These are phyloP conservation scores for Glyphotaelius pellucidus DNA, from an alignment of 2,888 invertebrate genomes.

Conservation along the genomic window DNA sequence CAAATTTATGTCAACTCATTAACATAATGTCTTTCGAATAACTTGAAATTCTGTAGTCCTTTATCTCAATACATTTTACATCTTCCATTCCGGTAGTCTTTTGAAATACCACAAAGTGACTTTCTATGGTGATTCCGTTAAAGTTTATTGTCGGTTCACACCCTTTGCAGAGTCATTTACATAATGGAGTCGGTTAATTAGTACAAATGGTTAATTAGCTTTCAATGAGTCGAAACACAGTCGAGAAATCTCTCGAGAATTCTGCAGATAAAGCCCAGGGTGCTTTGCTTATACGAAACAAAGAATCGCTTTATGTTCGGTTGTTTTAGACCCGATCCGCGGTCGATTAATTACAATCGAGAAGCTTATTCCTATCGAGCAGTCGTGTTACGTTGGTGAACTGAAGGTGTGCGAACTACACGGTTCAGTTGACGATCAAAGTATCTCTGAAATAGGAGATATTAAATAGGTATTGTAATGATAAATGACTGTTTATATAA, in stretches of 20 bases:
- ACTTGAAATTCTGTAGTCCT: not conserved
- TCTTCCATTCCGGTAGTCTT: constrained; percentile 7
- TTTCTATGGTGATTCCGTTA: constrained; percentile 22
- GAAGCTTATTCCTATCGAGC: not conserved
- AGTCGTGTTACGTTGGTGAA: not conserved
- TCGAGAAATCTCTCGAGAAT: constrained; percentile 27
- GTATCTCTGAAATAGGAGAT: not conserved
- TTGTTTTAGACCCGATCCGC: not conserved
- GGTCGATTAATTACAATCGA: not conserved
- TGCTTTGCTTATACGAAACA: not conserved
- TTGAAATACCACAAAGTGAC: constrained; percentile 11
- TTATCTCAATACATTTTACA: not conserved
- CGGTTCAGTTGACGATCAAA: not conserved
- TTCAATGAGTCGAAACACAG: constrained; percentile 5
- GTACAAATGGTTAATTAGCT: constrained; percentile 50
- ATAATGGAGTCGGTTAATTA: constrained; percentile 50
- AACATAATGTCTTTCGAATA: not conserved
- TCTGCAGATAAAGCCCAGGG: not conserved
- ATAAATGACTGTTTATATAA: not conserved
- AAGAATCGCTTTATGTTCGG: constrained; percentile 2
- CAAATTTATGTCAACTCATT: not conserved
- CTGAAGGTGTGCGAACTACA: not conserved
- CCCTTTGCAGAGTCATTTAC: constrained; percentile 39
- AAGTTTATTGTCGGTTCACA: constrained; percentile 27
- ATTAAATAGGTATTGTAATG: not conserved